These are phyloP conservation scores for Acrobasis consociella DNA, from an alignment of 2,888 invertebrate genomes.

Conservation along the genomic window DNA sequence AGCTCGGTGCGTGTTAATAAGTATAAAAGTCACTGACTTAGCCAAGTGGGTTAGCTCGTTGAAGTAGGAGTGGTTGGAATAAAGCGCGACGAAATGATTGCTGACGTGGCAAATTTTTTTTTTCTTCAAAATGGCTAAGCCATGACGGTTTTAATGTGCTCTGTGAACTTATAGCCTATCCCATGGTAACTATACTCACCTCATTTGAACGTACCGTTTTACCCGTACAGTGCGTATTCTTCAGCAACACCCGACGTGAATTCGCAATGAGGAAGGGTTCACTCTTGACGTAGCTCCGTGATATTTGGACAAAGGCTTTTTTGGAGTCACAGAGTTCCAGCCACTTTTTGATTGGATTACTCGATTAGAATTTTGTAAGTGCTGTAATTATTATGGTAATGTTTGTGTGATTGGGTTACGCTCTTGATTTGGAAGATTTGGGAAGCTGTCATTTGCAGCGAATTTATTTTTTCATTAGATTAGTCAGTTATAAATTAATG, in stretches of 20 bases:
- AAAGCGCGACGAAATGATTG: no score
- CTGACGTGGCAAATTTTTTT: no score
- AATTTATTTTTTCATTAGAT: neutral
- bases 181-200: no score
- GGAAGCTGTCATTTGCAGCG: conserved; percentile 3
- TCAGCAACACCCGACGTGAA: conserved; percentile 52
- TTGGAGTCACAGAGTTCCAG: conserved; percentile 50
- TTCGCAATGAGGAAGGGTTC: conserved; percentile 71
- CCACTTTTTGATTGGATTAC: conserved; percentile 64
- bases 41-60: no score
- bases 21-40: no score
- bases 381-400: conserved; percentile 37
- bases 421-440: conserved; percentile 14
- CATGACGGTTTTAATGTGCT: no score
- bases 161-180: no score
- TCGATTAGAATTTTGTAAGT: conserved; percentile 57
- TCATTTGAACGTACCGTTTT: conserved; percentile 33
- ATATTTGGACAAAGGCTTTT: conserved; percentile 78
- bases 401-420: conserved; percentile 17
- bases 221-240: conserved; percentile 42
- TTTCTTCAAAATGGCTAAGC: no score
- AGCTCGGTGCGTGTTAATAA: no score
- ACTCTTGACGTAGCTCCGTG: conserved; percentile 51
- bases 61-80: no score
- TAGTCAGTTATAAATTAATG: neutral